Conservation (phyloP, 2,797 vertebrate species). For the Poeciliopsis infans region DNA sequence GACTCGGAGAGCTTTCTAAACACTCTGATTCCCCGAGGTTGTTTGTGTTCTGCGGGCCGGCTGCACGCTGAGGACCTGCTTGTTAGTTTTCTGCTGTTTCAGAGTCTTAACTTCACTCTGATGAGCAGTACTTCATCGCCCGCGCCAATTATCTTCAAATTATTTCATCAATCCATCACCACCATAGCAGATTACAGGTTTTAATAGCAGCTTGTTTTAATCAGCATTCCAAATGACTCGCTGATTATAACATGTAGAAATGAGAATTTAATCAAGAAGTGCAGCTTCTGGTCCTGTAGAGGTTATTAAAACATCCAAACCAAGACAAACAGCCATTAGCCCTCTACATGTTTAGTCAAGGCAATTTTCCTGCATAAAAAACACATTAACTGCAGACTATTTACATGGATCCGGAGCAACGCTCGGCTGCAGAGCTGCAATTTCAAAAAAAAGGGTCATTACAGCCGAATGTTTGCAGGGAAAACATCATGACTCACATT, state of each 20-base stretch:
- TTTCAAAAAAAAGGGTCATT: constrained; percentile 8
- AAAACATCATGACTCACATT: constrained; percentile 13
- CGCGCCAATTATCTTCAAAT: constrained; percentile 44
- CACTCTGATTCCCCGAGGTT: constrained; percentile 30
- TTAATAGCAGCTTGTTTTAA: constrained; percentile 39
- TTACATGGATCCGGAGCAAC: not conserved
- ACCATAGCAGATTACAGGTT: constrained; percentile 14
- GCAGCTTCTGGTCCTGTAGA: constrained; percentile 22
- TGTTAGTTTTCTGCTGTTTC: constrained; percentile 40
- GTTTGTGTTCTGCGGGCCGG: constrained; percentile 48
- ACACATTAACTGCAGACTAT: not conserved
- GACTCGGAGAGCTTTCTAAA: constrained; percentile 29
- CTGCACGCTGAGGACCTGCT: constrained; percentile 48
- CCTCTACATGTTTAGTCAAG: not conserved
- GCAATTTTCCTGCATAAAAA: constrained; percentile 4
- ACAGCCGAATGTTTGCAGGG: constrained; percentile 8
- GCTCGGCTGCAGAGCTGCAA: not conserved
- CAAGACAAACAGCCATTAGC: constrained; percentile 1
- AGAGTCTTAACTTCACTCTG: constrained; percentile 38
- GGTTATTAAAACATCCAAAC: constrained; percentile 11
- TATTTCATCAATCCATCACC: constrained; percentile 46
- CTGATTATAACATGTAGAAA: constrained; percentile 11
- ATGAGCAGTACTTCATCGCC: constrained; percentile 39
- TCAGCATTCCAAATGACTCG: constrained; percentile 25
- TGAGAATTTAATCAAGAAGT: constrained; percentile 30